Evolutionary conservation across 23 tunicate species (phyloP).

Genomic region (Halocynthia aurantium): DNA sequence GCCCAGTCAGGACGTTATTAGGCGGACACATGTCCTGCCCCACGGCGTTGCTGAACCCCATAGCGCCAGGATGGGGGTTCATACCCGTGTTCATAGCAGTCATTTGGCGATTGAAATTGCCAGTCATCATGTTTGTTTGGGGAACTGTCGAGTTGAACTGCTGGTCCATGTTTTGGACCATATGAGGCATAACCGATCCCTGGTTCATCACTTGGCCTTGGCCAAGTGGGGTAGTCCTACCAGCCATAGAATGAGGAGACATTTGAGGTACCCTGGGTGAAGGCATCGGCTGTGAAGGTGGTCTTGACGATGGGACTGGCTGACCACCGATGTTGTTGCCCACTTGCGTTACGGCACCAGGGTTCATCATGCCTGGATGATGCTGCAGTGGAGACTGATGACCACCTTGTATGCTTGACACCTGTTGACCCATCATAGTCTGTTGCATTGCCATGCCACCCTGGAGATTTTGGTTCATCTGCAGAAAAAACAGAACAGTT

Average conservation of each 20-base stretch:
- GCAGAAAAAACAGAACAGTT: neutral
- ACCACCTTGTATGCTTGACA: constrained; percentile 36
- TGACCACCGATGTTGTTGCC: neutral
- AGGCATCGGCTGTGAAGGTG: constrained; percentile 48
- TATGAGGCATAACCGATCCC: constrained; percentile 13
- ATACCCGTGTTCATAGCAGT: neutral
- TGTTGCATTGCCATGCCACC: constrained; percentile 38
- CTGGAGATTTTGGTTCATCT: constrained; percentile 27
- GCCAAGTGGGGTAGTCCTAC: constrained; percentile 45
- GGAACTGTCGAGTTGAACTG: constrained; percentile 25
- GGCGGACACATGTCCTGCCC: constrained; percentile 5
- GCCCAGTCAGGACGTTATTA: neutral
- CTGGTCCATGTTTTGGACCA: constrained; percentile 45
- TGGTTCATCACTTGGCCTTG: constrained; percentile 38
- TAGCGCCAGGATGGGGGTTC: neutral
- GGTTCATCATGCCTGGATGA: constrained; percentile 28
- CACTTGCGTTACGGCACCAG: constrained; percentile 8
- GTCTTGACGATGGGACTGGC: constrained; percentile 28
- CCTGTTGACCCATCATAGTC: constrained; percentile 42
- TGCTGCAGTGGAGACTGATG: constrained; percentile 26
- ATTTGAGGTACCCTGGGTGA: constrained; percentile 41
- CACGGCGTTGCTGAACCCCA: constrained; percentile 12
- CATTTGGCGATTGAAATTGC: constrained; percentile 9
- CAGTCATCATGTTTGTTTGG: constrained; percentile 37
- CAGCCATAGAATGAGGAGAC: constrained; percentile 42